Base-by-base conservation (phyloP, 2,888 invertebrate genomes). In the Amphipoea lucens region DNA sequence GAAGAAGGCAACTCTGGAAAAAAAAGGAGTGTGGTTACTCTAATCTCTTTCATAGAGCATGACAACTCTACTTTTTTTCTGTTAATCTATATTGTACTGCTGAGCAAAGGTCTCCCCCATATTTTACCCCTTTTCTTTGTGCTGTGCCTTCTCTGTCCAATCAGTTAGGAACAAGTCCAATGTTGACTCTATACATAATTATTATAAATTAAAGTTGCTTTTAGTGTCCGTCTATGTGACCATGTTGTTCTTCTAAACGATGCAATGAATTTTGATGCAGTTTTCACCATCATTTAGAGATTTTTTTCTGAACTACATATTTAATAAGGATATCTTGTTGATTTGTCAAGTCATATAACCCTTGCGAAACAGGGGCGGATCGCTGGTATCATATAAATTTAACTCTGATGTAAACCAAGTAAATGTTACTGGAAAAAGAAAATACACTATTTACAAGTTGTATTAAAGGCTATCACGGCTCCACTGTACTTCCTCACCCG, bases 1-100 rank as follows among this genome's bases (percentile, higher is more conserved):
- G 92, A 99, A 99, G 96, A 99, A 99, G 7, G 99, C 99, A 75
- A 99, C 98, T 65, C 99, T 98, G 96, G 80, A 97, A 97, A 51
- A 97, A 57, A 69, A 75, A 73, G 45, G 3, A 29, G 1, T 51
- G 36, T 79, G 14, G 3, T 75, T 57, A 36, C 17, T 36, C 4
- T 3, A 3, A 60, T 75, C 1, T 62, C 17, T 20, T 23, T 45
- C 4, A 57, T 60, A 29, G 14, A 62, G 5, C 29, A 6, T 14
- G 14, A n/a, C 4, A 4, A n/a, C 23, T 20, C 20, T 3, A 17
- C 0, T 51, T 51, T 51, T 51, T 51, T 17, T 17, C 51, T 54
- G 54, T 54, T 54, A 20, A 45, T 20, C 51, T 20, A 17, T 54
- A 20, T 7, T 7, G 7, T 20, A 54, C 7, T 23, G 48, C 5